Percentiles rank a stretch among this genome's conserved stretches.
phyloP scores from a whole-genome alignment of 2,888 invertebrate species.

The Helicoverpa assulta region DNA sequence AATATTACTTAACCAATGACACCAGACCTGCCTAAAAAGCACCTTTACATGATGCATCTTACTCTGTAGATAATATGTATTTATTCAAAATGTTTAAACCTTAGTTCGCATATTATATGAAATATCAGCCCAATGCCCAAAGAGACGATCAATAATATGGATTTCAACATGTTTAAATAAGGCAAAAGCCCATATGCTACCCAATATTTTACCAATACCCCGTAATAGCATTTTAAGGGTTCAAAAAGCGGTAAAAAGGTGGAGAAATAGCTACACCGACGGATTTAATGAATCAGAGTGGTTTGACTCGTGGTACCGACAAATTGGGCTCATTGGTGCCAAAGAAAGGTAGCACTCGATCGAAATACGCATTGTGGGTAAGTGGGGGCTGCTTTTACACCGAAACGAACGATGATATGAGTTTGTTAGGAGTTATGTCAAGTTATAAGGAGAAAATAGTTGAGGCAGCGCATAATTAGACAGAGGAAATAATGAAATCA shows the following conservation, averaged over 20 bases:
- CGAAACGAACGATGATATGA: conserved; percentile 4
- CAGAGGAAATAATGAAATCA: no score
- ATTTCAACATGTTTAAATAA: neutral
- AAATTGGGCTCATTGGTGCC: conserved; percentile 81
- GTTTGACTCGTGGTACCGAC: conserved; percentile 72
- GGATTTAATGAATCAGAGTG: conserved; percentile 78
- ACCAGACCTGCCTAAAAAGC: no score
- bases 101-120: neutral
- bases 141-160: neutral
- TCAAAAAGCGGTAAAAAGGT: conserved; percentile 42
- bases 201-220: conserved; percentile 6
- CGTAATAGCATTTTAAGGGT: conserved; percentile 25
- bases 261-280: conserved; percentile 56
- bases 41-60: no score
- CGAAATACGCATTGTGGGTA: conserved; percentile 61
- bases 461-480: neutral
- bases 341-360: conserved; percentile 70
- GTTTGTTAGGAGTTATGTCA: no score
- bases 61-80: no score
- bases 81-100: no score
- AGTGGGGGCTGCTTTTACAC: conserved; percentile 64
- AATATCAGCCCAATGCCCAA: neutral
- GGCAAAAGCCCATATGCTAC: neutral
- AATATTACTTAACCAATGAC: no score
- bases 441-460: neutral